Evolutionary conservation across 2,113 vertebrate genomes (phyloP).

Genomic region (Paraplagusia blochii): DNA sequence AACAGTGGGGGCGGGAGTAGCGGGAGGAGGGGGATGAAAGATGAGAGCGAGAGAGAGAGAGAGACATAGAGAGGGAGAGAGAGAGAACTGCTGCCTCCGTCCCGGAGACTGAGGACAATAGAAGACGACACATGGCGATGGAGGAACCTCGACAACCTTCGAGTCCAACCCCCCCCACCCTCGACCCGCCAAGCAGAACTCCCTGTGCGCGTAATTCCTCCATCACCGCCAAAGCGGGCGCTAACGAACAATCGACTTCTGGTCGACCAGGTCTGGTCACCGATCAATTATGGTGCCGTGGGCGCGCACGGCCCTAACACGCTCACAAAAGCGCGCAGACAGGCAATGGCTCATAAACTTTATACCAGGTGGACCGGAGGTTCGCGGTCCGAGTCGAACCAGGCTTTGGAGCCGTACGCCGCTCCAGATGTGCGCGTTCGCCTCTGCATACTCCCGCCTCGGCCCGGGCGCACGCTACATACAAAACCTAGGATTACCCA

Average conservation of each 20-base stretch:
- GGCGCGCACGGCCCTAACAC: neutral
- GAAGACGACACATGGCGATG: conserved; percentile 67
- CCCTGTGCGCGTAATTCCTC: conserved; percentile 39
- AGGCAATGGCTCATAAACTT: conserved; percentile 43
- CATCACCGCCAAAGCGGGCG: conserved; percentile 25
- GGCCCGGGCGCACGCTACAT: too few relatives aligned
- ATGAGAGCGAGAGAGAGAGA: conserved; percentile 50
- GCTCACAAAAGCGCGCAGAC: too few relatives aligned
- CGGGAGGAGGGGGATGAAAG: conserved; percentile 19
- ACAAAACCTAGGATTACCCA: too few relatives aligned
- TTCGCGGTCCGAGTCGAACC: neutral
- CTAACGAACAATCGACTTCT: too few relatives aligned
- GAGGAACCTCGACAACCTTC: neutral
- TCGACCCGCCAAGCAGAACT: too few relatives aligned
- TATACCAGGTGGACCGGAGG: conserved; percentile 23
- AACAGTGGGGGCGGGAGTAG: conserved; percentile 48
- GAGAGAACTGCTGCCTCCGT: conserved; percentile 46
- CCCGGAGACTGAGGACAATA: conserved; percentile 70
- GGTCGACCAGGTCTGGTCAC: too few relatives aligned
- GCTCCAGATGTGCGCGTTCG: too few relatives aligned
- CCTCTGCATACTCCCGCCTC: too few relatives aligned
- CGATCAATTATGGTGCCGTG: neutral
- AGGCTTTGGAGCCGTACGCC: too few relatives aligned
- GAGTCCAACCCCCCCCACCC: neutral
- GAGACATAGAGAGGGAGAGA: conserved; percentile 8